Base-by-base conservation (phyloP, 2,797 vertebrate species). In the Centropyge bicolor region DNA sequence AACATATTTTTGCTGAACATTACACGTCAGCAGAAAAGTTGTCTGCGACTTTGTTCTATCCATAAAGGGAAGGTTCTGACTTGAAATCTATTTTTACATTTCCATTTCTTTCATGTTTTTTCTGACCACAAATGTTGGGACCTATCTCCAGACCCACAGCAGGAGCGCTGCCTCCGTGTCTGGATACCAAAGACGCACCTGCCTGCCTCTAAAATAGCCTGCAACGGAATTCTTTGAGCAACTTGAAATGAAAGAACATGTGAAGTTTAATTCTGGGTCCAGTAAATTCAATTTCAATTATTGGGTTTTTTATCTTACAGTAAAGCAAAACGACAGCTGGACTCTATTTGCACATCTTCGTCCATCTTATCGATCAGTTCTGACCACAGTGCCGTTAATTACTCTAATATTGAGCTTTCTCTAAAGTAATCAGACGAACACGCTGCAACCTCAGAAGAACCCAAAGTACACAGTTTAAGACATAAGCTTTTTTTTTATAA, bases 141-240 rank as follows among this genome's bases (percentile, higher is more conserved):
- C 52, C 79, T 46, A 3, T 79, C 70, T 85, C 27, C 45, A 38
- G 80, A 80, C 75, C 40, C 77, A 60, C 90, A 90, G 89, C 89
- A 87, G 88, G 86, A 84, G 71, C 5, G 89, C 65, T 85, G 91
- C 90, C 92, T 89, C 82, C 43, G 51, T 69, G 92, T 93, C 93
- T 93, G 91, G 83, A 88, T 82, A 79, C 86, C 88, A 83, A 62
- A 84, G 5, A 78, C 81, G 73, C 90, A 93, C 90, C 92, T 93
- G 92, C 80, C 86, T 16, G 54, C 0, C 68, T 88, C 73, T n/a
- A 52, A 91, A 92, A 93, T 91, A 91, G 81, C 80, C 74, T 76
- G 40, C 16, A 71, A 40, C 82, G 17, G 86, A 55, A 86, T 81
- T 89, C 81, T 83, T 76, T 17, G 9, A 75, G 60, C 76, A 43